Base-by-base conservation (phyloP, 2,888 invertebrate species). In the Caenorhabditis afra region DNA sequence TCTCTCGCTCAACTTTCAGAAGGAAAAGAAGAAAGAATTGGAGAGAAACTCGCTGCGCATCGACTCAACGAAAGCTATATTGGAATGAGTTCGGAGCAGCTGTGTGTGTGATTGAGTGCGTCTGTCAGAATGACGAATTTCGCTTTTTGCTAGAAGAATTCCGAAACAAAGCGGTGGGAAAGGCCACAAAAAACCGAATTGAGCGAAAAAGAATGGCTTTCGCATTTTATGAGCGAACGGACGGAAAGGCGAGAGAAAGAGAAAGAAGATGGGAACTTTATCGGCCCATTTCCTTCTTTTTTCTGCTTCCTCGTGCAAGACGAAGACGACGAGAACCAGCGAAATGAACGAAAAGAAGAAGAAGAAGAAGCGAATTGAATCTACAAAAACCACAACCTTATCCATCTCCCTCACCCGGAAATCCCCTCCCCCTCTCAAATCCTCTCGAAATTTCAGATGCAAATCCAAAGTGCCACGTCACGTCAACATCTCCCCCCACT, bases 201-300 rank as follows among this genome's bases (percentile, higher is more conserved):
- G 59, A 41, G 29, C 44, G 41, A 59, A 59, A n/a, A 18, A 53
- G 1, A 35, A 20, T 52, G 29, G 29, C 29, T 29, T 29, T 29
- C 29, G 4, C 22, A 18, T 49, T 66, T 68, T 68, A 68, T 59
- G 50, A 44, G 59, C 59, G 59, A 44, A 29, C 44, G 65, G 22
- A 57, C 55, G 55, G 52, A 59, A 20, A 39, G 59, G 41, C 68
- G 52, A 68, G 49, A 68, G 66, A 66, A 57, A 55, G 37, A 35
- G 66, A 66, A 44, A 53, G 29, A 7, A 23, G 52, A 52, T 52
- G 29, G 68, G 52, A 68, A 59, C 29, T 52, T 59, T 59, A 45
- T 58, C 49, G 35, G 23, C 35, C n/a, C 37, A 37, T 49, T 10
- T 37, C 16, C 18, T 16, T 37, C 47, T 57, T 67, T 58, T 59